Conservation (phyloP, 1,140 invertebrate species). For the Brachionus angularis region DNA sequence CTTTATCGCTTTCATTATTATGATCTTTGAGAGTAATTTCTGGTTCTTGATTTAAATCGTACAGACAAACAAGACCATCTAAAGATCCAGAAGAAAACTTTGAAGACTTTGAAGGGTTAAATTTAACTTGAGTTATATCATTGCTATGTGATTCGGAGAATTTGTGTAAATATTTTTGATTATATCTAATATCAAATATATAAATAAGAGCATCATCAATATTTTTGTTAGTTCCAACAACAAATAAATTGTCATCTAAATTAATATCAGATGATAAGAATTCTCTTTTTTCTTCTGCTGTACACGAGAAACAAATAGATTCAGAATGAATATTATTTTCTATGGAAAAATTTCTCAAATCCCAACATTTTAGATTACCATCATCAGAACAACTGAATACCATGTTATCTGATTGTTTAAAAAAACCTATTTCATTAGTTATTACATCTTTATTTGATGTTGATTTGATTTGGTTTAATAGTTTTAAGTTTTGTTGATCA, state of each 20-base stretch:
- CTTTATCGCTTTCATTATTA: not conserved
- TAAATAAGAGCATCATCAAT: constrained; percentile 34
- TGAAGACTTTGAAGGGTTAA: not conserved
- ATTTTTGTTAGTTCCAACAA: constrained; percentile 27
- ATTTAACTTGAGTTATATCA: constrained; percentile 38
- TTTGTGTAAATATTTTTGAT: constrained; percentile 23
- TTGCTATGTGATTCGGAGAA: constrained; percentile 30
- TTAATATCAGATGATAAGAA: constrained; percentile 21
- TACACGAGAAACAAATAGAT: not conserved
- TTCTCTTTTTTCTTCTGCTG: constrained; percentile 9
- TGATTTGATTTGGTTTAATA: not conserved
- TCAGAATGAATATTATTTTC: not conserved
- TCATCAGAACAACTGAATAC: constrained; percentile 16
- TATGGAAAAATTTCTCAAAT: not conserved
- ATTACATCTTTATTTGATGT: not conserved
- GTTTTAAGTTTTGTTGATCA: constrained; percentile 9
- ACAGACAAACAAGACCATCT: constrained; percentile 42
- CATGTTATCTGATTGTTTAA: not conserved
- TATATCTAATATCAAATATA: constrained; percentile 20
- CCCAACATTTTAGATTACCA: constrained; percentile 25
- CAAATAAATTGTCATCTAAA: not conserved
- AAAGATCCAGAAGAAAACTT: constrained; percentile 24
- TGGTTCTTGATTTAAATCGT: constrained; percentile 6
- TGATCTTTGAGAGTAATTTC: not conserved
- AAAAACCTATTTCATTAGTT: constrained; percentile 41